These are phyloP conservation scores for Crenichthys baileyi DNA, from an alignment of 2,797 vertebrate genomes.

Conservation along the genomic window DNA sequence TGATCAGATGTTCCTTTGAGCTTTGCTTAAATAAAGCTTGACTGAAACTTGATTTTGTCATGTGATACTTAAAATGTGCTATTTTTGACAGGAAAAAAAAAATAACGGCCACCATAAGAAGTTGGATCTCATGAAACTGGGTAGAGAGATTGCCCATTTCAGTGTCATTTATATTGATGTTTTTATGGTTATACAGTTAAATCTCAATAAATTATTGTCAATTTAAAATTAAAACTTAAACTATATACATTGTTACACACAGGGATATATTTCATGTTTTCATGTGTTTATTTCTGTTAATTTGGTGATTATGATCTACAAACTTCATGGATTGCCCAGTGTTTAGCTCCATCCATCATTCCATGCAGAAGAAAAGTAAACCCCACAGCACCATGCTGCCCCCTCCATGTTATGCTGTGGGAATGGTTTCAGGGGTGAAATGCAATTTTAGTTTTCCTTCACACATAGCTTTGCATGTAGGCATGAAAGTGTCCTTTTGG, in stretches of 20 bases:
- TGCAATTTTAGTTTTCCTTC: neutral
- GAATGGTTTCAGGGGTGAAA: neutral
- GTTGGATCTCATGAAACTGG: neutral
- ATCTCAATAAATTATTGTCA: too few species aligned
- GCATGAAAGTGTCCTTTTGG: too few species aligned
- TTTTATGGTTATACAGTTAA: too few species aligned
- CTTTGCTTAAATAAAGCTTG: conserved; percentile 76
- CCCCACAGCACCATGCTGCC: neutral
- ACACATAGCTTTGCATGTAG: too few species aligned
- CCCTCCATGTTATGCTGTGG: neutral
- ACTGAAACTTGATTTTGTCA: conserved; percentile 51
- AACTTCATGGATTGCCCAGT: neutral
- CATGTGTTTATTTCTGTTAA: neutral
- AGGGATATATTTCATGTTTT: neutral
- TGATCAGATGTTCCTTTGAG: conserved; percentile 67
- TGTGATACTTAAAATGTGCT: conserved; percentile 39
- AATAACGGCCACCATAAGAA: neutral
- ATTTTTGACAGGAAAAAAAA: neutral
- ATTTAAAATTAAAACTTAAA: neutral
- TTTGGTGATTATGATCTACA: neutral
- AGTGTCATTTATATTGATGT: too few species aligned
- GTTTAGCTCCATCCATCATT: neutral
- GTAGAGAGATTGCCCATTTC: too few species aligned
- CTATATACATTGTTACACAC: neutral
- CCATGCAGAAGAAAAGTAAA: neutral